Evolutionary conservation across 2,113 vertebrate genomes (phyloP), one percentile per base, ranked within the genome.

Genomic region (Centropus unirufus): DNA sequence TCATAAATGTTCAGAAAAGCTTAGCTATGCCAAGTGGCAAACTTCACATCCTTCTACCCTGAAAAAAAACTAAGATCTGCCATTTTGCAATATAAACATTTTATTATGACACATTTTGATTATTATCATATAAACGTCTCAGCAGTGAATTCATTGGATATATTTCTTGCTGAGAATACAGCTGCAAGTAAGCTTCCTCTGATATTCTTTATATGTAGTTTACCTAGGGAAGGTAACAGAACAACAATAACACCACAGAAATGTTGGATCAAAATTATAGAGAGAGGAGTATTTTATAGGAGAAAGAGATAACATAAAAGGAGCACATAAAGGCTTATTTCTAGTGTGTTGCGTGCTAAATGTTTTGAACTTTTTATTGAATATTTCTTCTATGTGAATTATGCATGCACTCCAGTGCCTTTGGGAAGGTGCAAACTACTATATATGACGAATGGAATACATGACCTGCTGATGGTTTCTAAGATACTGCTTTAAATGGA

Each of bases 41-140:
- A 83, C 75, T 58, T 92, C 63, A 69, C 61, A 47, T 75, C 77
- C 59, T 88, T 32, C 77, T 87, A 47, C 49, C 11, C 69, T 54
- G 68, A 74, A 92, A 95, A 92, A 95, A 80, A 40, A 52, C 49
- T 1, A 66, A 90, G 84, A 77, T 92, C 90, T 96, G 96, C 96
- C 92, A 94, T 96, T 97, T 95, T 89, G 73, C 46, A 94, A 34
- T 74, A 84, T 89, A 95, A 94, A 95, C 93, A 72, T 95, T 94
- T 96, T 95, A 92, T 95, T 91, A 74, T 87, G 90, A 73, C 70
- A 59, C 62, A 89, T 92, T 89, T 69, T 93, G 72, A 91, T 96
- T 84, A 82, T 52, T 87, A 83, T 95, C 26, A 0, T 66, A 75
- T 89, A 91, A 97, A 91, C 91, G 74, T 93, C 88, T 83, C 6